A percentile compares a stretch with the other conserved stretches of the same genome.
Conservation (phyloP, 2,113 vertebrate genomes). For the Chloropsis cyanopogon region DNA sequence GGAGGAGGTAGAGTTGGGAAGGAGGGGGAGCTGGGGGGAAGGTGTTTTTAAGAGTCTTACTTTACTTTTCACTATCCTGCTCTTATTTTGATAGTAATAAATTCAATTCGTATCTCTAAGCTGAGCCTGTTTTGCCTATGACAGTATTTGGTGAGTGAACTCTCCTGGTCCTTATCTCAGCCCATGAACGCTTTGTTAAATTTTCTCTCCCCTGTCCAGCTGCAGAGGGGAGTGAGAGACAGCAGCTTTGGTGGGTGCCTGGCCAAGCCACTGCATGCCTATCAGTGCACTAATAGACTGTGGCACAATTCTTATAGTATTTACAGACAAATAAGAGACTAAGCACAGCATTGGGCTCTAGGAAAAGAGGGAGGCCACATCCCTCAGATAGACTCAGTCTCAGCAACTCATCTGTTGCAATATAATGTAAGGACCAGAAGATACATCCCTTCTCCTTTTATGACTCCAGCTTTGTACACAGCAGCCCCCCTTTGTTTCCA, state of each 20-base stretch:
- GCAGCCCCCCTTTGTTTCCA: background rate
- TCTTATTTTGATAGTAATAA: background rate
- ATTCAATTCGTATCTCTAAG: background rate
- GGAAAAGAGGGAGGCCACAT: background rate
- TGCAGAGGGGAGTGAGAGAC: background rate
- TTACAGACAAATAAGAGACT: background rate
- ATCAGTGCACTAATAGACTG: background rate
- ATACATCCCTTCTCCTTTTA: background rate
- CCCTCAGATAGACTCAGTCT: fast-evolving
- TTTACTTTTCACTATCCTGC: background rate
- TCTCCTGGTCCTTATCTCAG: background rate
- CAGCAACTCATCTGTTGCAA: background rate
- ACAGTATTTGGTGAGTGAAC: background rate
- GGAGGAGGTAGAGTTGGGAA: background rate
- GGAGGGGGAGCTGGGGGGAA: background rate
- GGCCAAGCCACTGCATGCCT: background rate
- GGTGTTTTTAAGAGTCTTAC: background rate
- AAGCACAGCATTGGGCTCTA: background rate
- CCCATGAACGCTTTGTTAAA: too few relatives aligned
- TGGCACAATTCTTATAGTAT: background rate
- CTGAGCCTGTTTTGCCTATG: background rate
- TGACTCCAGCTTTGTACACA: background rate
- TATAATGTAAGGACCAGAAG: background rate
- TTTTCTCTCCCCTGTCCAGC: background rate
- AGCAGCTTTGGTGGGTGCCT: background rate